Evolutionary conservation across 2,113 vertebrate genomes (phyloP), one percentile per base, ranked within the genome.

Genomic region (Antennarius striatus): DNA sequence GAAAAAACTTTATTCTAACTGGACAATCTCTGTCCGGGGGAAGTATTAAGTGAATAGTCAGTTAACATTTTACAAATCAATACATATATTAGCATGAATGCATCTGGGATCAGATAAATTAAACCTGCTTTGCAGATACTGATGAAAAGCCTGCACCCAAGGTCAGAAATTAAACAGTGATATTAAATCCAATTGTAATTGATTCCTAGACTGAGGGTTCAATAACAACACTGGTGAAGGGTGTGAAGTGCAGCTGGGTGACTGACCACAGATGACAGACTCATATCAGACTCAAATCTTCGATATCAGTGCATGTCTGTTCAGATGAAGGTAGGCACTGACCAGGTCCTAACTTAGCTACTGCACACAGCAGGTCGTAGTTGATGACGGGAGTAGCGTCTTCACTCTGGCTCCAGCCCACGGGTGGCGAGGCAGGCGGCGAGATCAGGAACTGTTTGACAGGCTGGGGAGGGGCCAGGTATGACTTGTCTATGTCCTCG

Each of bases 361-460:
- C 96, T 1, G 98, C 98, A 76, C 98, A 98, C 74, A 99, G 94
- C 64, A 99, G 83, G 79, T 99, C 98, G 0, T 99, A 99, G 82
- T 99, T 98, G 81, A 99, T 95, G 71, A 94, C 90, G 0, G 98
- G 98, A 12, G 93, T 94, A 0, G 96, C 95, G 8, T 99, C 98
- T 40, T 95, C 96, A 6, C 95, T 96, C 89, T 96, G 96, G 71
- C 96, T 96, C 98, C 98, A 99, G 1, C 96, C 98, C 55, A 95
- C 97, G 0, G 97, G 97, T 0, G 98, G 98, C 0, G 97, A 98
- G 0, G 96, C 93, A 0, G 98, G 98, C 0, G 98, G 98, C 0
- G 98, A 99, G 71, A 99, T 99, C 80, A 99, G 94, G 83, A 98
- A 99, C 92, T 98, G 97, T 15, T 97, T 98, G 73, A 87, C 88